phyloP scores from a whole-genome alignment of 2,113 vertebrate genomes.

The Lamprotornis superbus region DNA sequence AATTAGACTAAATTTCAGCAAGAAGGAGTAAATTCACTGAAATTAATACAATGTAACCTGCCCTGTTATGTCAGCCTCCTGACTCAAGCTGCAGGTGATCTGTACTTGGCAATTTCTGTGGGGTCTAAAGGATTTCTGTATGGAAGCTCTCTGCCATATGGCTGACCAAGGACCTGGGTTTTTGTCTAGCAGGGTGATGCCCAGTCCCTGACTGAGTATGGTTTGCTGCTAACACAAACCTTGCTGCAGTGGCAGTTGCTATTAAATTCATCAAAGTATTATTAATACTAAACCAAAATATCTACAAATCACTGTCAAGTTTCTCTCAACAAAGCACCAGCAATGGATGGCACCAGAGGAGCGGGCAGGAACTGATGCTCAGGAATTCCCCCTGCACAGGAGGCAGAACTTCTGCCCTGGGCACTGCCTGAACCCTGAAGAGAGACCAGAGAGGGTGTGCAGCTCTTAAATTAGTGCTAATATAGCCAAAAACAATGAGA shows the following conservation, averaged over 20 bases:
- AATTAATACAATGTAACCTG: background rate
- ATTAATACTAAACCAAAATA: background rate
- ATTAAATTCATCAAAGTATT: background rate
- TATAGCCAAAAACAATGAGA: background rate
- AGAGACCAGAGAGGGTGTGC: background rate
- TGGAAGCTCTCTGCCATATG: background rate
- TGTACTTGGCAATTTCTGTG: background rate
- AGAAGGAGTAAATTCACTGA: background rate
- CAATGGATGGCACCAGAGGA: background rate
- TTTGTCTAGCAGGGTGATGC: background rate
- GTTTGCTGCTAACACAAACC: background rate
- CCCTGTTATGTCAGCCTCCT: background rate
- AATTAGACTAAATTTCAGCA: background rate
- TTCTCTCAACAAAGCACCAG: background rate
- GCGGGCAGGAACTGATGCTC: background rate
- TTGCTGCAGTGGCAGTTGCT: background rate
- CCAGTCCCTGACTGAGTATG: background rate
- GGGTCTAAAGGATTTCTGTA: background rate
- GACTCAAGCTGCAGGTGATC: background rate
- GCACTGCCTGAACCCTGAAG: background rate
- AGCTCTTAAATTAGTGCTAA: background rate
- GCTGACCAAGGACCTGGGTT: background rate
- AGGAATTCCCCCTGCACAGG: background rate
- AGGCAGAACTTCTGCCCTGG: background rate
- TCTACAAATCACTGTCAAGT: background rate